Percentiles rank a stretch among this genome's conserved stretches.
Evolutionary conservation across 1,140 invertebrate species (phyloP).

Genomic region (Himalopsyche phryganea): DNA sequence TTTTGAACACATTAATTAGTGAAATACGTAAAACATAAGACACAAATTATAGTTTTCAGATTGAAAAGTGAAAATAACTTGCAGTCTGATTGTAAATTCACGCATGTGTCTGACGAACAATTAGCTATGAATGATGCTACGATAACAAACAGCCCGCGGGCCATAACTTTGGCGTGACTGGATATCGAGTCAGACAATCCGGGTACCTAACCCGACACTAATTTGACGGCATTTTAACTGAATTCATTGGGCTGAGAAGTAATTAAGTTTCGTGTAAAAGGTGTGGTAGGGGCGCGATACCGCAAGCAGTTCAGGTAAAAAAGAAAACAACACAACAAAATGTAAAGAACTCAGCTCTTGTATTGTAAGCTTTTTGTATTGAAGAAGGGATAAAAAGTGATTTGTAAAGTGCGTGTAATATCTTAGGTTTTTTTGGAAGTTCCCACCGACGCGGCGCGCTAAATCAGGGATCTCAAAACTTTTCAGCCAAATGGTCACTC

Average conservation of each 20-base stretch:
- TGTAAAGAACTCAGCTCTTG: slow-evolving; percentile 14
- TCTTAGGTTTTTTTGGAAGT: slow-evolving; percentile 14
- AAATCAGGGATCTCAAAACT: no score
- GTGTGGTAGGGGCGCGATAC: slow-evolving; percentile 25
- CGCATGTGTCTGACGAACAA: no score
- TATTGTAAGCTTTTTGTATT: slow-evolving; percentile 11
- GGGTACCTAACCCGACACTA: slow-evolving; percentile 18
- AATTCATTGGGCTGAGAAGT: slow-evolving; percentile 25
- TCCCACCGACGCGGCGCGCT: slow-evolving; percentile 11
- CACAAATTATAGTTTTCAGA: no score
- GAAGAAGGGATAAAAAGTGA: slow-evolving; percentile 19
- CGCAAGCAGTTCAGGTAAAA: slow-evolving; percentile 29
- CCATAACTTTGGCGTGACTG: no score
- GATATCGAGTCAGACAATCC: no score
- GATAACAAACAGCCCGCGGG: no score
- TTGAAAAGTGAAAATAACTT: no score
- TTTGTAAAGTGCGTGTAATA: slow-evolving; percentile 27
- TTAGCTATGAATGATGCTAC: no score
- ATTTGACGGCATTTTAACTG: slow-evolving; percentile 30
- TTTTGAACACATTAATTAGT: no score
- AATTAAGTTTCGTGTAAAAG: slow-evolving; percentile 28
- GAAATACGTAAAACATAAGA: no score
- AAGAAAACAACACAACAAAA: slow-evolving; percentile 16
- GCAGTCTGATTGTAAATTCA: no score
- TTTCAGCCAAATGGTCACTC: no score